Conservation (phyloP, 2,888 invertebrate species). For the Geophilus truncorum region DNA sequence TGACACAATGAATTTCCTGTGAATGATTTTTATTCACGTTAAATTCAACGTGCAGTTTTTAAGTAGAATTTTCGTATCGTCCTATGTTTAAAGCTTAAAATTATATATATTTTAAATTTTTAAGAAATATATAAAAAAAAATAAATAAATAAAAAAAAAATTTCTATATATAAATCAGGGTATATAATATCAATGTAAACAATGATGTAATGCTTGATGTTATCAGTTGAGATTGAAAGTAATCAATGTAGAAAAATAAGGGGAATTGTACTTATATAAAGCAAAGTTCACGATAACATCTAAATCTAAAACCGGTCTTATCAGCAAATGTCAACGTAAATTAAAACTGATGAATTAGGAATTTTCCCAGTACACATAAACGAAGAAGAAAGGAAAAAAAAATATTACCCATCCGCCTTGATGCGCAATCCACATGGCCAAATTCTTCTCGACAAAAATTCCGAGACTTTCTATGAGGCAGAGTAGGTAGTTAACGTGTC, state of each 20-base stretch:
- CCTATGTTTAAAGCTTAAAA: no score
- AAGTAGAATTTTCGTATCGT: not conserved
- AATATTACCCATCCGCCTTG: slow-evolving; percentile 78
- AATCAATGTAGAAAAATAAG: not conserved
- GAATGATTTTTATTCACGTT: not conserved
- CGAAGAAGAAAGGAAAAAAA: not conserved
- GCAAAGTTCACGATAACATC: not conserved
- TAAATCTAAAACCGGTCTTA: not conserved
- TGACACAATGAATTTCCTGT: not conserved
- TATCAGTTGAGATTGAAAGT: not conserved
- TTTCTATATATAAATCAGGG: not conserved
- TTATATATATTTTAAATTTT: no score
- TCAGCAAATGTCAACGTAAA: not conserved
- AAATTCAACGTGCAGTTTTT: not conserved
- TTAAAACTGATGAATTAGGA: not conserved
- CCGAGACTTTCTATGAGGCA: slow-evolving; percentile 71
- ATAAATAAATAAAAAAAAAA: no score
- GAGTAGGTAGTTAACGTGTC: slow-evolving; percentile 70
- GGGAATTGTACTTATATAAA: not conserved
- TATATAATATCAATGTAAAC: not conserved
- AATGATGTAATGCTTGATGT: not conserved
- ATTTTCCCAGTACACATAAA: not conserved
- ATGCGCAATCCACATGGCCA: slow-evolving; percentile 70
- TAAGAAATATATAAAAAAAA: no score
- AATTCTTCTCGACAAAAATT: slow-evolving; percentile 64